Evolutionary conservation across 2,888 invertebrate genomes (phyloP), one percentile per base, ranked within the genome.

Genomic region (Rotaria sp.): DNA sequence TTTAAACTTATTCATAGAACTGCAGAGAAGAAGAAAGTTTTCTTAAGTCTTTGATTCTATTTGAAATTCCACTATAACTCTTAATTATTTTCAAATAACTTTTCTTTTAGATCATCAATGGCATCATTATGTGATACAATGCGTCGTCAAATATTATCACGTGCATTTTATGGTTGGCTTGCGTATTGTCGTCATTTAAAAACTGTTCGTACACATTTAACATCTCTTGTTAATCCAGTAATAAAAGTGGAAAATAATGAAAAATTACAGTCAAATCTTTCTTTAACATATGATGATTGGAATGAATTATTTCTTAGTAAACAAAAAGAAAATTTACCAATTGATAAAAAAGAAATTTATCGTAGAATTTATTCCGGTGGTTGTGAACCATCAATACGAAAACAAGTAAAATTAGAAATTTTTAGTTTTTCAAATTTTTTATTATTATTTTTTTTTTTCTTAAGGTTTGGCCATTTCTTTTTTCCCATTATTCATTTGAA

Each of bases 161-260:
- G 97, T 87, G 97, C 97, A 26, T 97, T 97, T 92, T 96, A 96
- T 90, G 97, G 97, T 85, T 97, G 92, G 97, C 92, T 96, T 87
- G 96, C 96, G 1, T 96, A 97, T 90, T 96, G 96, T 89, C 93
- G 96, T 35, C 96, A 97, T 90, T 92, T 97, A 89, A 94, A 95
- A 57, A 97, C 96, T 0, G 96, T 97, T 0, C 92, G 96, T 80
- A 96, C 95, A 0, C 97, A 97, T 92, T 93, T 97, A 30, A 95
- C 96, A 52, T 96, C 96, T 0, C 92, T 97, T 35, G 95, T 97
- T 0, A 94, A 95, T 90, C 88, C 45, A 11, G 80, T 48, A 48
- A 41, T 86, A 89, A 74, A 88, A 45, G 1, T 45, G 8, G 45
- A 45, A 8, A n/a, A 80, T 80, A 15, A 1, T 26, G 45, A 80